Base-by-base conservation (phyloP, 1,140 invertebrate species). In the Philotrypesis tridentata region DNA sequence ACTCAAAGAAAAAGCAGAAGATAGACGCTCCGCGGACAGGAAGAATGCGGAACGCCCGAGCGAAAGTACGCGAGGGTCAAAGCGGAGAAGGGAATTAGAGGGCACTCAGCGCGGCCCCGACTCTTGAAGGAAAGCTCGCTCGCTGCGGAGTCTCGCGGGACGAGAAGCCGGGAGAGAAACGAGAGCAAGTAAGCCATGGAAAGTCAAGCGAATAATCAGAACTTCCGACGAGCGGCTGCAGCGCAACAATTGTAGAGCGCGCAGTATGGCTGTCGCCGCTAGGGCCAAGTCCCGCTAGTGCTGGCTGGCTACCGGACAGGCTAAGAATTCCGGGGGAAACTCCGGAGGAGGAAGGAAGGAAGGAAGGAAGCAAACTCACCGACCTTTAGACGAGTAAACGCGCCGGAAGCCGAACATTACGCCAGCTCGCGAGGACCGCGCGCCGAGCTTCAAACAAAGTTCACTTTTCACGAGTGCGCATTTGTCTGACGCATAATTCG, bases 401-500 rank as follows among this genome's bases (percentile, higher is more conserved):
- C 48, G 21, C 21, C 48, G 48, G 48, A 55, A 55, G 48, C 0
- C 21, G 21, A 55, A 17, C 48, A 55, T 55, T 55, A 55, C 48
- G 48, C n/a, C 48, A 70, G 27, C 21, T 23, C 40, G 79, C 82
- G 73, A 48, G 84, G 75, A 78, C 83, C n/a, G n/a, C n/a, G n/a
- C n/a, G 86, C 78, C 84, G 85, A 86, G 84, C 85, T 87, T 85
- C 84, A 85, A 82, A 84, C 82, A 87, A 88, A 88, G 81, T 87
- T 89, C 85, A 87, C 81, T 89, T 89, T 87, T 87, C 87, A 87
- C 85, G 87, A 85, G 74, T 85, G 82, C 79, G 82, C 86, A 89
- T 89, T 89, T 88, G 85, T 88, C 85, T 83, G 84, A 84, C 85
- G 86, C 84, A 87, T 89, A 88, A 88, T 89, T 82, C 79, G 75